Evolutionary conservation across 1,140 invertebrate species (phyloP), one percentile per base, ranked within the genome.

Genomic region (Drosophila kikkawai): DNA sequence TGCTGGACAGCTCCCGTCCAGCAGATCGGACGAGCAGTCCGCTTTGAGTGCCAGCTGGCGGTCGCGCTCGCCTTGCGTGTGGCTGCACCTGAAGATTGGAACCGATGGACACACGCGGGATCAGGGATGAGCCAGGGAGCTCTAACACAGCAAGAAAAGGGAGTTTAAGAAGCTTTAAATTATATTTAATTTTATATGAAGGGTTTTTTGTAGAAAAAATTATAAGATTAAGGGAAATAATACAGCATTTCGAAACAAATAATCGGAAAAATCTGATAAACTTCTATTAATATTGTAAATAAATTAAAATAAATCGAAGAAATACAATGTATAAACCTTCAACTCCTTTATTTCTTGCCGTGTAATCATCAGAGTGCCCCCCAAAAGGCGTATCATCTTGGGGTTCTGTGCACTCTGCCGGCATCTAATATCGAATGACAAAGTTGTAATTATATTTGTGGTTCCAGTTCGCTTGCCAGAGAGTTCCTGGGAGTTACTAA

Each of bases 401-500:
- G 48, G 34, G 58, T 22, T 71, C 53, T 67, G 76, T 88, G 83
- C 82, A 85, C 68, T 80, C 57, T 80, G 67, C 63, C 82, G 73
- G 75, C 64, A 79, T 77, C 78, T 88, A 88, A 88, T 88, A 85
- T 90, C 85, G 74, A 79, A 90, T 88, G 84, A 88, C 84, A 88
- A 90, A 81, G 58, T 81, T 90, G 85, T 88, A 85, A 85, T 90
- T 90, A 85, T 79, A 84, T 80, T 60, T 78, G 80, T 79, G 74
- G 79, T 73, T 75, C 45, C 59, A 74, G 59, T 79, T 71, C 51
- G 55, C 41, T 58, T 29, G 51, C 37, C 37, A 5, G 44, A 13
- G 44, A 29, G 44, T 48, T 48, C 51, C 37, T 19, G 69, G 53
- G 32, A 71, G 67, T 59, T 73, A 32, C 39, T n/a, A 48, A 32